These are phyloP conservation scores for Xestia rhomboidea DNA, from an alignment of 2,888 invertebrate species.

Conservation along the genomic window DNA sequence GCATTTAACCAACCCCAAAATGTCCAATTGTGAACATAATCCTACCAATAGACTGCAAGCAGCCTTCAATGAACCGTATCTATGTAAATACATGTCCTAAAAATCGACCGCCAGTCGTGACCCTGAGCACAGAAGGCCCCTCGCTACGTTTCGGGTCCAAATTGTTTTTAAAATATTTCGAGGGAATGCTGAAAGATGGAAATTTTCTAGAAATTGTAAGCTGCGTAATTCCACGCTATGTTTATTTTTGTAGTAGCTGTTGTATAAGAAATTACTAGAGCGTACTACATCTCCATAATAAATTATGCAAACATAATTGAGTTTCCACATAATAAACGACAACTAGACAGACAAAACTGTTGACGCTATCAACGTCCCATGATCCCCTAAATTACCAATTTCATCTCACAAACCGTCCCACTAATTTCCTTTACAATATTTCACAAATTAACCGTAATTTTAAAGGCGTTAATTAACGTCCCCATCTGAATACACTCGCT, in stretches of 20 bases:
- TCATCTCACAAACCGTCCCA: conserved; percentile 41
- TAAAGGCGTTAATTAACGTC: conserved; percentile 73
- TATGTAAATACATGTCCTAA: conserved; percentile 35
- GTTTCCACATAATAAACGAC: conserved; percentile 1
- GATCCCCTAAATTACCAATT: conserved; percentile 35
- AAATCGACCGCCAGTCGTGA: conserved; percentile 38
- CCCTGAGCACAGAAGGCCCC: conserved; percentile 30
- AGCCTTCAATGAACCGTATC: background rate
- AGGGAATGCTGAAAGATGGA: conserved; percentile 1
- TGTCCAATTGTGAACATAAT: background rate
- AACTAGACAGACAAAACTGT: conserved; percentile 16
- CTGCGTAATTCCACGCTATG: background rate
- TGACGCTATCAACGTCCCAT: conserved; percentile 18
- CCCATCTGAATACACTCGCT: conserved; percentile 70
- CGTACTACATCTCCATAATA: conserved; percentile 4
- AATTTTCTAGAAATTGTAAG: conserved; percentile 1
- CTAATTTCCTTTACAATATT: conserved; percentile 64
- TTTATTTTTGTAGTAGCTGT: background rate
- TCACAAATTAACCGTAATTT: conserved; percentile 71
- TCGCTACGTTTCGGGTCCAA: conserved; percentile 11
- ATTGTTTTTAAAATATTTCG: conserved; percentile 29
- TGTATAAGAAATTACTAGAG: conserved; percentile 13
- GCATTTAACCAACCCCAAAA: background rate
- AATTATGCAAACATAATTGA: conserved; percentile 16
- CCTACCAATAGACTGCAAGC: conserved; percentile 7